phyloP scores from a whole-genome alignment of 2,113 vertebrate genomes.

The Ciconia maguari region DNA sequence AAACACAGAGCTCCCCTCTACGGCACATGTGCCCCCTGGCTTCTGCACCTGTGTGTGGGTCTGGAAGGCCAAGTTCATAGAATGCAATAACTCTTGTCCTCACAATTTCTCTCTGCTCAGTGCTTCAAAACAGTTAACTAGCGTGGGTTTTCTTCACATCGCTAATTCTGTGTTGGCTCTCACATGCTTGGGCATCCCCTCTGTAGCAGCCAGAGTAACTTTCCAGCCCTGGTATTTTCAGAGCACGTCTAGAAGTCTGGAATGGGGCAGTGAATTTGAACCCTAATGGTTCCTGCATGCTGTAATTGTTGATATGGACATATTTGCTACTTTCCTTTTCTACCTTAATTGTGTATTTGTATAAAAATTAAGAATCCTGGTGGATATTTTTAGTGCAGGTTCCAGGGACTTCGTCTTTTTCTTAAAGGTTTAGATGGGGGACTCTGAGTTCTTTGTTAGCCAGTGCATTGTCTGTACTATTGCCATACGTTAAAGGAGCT shows the following conservation, averaged over 20 bases:
- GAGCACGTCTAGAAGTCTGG: background rate
- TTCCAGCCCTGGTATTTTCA: background rate
- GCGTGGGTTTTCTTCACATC: background rate
- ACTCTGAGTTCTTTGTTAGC: background rate
- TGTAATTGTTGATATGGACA: background rate
- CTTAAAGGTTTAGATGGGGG: background rate
- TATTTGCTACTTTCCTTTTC: background rate
- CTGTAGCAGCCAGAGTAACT: background rate
- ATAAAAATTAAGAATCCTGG: background rate
- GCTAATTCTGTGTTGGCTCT: background rate
- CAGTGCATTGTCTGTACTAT: background rate
- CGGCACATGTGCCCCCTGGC: rapidly evolving
- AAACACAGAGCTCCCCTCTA: background rate
- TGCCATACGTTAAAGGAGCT: background rate
- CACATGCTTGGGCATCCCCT: background rate
- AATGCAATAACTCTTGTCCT: background rate
- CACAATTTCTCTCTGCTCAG: background rate
- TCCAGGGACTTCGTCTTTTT: background rate
- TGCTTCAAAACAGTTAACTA: background rate
- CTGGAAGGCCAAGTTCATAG: background rate
- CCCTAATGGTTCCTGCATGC: background rate
- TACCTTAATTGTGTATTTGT: background rate
- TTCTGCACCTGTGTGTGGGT: background rate
- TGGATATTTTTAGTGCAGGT: background rate
- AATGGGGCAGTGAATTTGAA: background rate